Evolutionary conservation across 2,113 vertebrate genomes (phyloP).

Genomic region (Hippocampus mohnikei): DNA sequence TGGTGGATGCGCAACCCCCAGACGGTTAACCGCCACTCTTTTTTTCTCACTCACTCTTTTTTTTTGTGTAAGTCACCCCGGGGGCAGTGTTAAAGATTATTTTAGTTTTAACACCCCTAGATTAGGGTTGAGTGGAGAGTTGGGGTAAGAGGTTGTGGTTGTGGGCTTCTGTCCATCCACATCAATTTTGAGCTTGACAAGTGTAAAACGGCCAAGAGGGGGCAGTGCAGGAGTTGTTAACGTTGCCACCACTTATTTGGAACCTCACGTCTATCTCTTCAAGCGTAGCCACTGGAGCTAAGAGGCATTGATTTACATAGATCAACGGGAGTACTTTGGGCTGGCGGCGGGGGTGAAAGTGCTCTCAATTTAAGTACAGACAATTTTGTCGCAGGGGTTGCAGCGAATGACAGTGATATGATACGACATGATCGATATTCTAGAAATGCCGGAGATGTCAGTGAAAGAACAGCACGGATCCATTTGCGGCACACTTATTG

Average conservation of each 20-base stretch:
- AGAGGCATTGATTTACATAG: neutral
- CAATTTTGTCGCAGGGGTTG: neutral
- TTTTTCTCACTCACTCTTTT: too few relatives aligned
- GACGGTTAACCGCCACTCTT: too few relatives aligned
- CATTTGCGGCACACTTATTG: constrained; percentile 33
- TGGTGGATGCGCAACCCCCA: too few relatives aligned
- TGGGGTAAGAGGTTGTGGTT: too few relatives aligned
- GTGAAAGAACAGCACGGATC: neutral
- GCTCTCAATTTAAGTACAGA: neutral
- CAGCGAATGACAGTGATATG: neutral
- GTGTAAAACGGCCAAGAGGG: constrained; percentile 48
- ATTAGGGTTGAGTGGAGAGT: too few relatives aligned
- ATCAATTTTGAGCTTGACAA: too few relatives aligned
- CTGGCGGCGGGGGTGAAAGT: neutral
- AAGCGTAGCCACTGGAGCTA: neutral
- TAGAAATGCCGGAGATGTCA: neutral
- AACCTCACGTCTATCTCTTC: neutral
- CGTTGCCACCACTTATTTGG: neutral
- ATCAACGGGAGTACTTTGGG: neutral
- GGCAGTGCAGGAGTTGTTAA: constrained; percentile 59
- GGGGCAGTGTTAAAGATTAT: too few relatives aligned
- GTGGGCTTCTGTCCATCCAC: too few relatives aligned
- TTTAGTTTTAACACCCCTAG: too few relatives aligned
- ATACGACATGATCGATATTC: neutral
- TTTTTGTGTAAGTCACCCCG: too few relatives aligned